Evolutionary conservation across 2,888 invertebrate species (phyloP).

Genomic region (Protophormia terraenovae): DNA sequence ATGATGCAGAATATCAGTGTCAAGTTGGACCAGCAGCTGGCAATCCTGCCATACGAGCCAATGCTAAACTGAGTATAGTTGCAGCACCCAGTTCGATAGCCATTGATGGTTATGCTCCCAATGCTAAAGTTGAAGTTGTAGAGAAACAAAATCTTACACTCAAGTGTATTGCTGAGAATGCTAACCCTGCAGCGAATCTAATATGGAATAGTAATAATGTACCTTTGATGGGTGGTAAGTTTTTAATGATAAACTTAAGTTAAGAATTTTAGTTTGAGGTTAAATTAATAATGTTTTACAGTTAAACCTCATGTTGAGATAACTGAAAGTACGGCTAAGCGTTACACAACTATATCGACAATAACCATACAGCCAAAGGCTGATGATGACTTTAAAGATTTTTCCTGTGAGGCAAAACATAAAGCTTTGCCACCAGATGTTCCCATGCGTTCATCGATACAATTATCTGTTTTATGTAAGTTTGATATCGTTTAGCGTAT

Average conservation of each 20-base stretch:
- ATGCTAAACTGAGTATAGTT: slow-evolving; percentile 90
- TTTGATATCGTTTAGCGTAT: slow-evolving; percentile 35
- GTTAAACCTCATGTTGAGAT: slow-evolving; percentile 75
- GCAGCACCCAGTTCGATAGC: slow-evolving; percentile 78
- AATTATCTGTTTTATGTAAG: slow-evolving; percentile 79
- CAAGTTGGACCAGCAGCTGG: slow-evolving; percentile 94
- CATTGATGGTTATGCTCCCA: slow-evolving; percentile 78
- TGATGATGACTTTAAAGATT: slow-evolving; percentile 79
- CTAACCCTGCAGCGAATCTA: slow-evolving; percentile 79
- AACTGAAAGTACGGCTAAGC: slow-evolving; percentile 75
- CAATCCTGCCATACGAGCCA: slow-evolving; percentile 92
- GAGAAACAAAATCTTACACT: slow-evolving; percentile 78
- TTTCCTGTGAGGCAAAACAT: slow-evolving; percentile 78
- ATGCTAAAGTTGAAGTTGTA: slow-evolving; percentile 78
- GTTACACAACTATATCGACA: slow-evolving; percentile 76
- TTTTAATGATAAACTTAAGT: not conserved
- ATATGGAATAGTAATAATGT: slow-evolving; percentile 78
- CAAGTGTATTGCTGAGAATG: slow-evolving; percentile 78
- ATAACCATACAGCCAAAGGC: slow-evolving; percentile 76
- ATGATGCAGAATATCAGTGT: slow-evolving; percentile 98
- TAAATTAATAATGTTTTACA: slow-evolving; percentile 11
- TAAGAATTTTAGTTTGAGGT: not conserved
- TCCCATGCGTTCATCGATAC: slow-evolving; percentile 79
- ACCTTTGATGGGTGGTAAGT: slow-evolving; percentile 72
- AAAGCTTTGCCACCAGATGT: slow-evolving; percentile 79